Evolutionary conservation across 2,888 invertebrate genomes (phyloP).

Genomic region (Hypolimnas misippus): DNA sequence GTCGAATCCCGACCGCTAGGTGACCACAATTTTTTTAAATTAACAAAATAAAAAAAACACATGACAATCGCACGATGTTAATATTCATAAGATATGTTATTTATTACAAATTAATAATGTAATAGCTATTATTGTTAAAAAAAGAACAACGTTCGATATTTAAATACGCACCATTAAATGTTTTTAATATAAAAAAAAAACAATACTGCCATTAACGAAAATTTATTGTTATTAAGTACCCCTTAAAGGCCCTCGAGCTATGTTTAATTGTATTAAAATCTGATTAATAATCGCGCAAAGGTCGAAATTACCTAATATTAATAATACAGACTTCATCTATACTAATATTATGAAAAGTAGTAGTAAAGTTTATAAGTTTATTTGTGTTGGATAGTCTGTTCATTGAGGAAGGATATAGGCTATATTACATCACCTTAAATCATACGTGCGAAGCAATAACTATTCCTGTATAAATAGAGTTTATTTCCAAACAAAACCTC

Average conservation of each 20-base stretch:
- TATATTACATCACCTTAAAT: too few relatives aligned
- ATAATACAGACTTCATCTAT: neutral
- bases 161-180: neutral
- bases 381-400: too few relatives aligned
- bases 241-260: slow-evolving; percentile 24
- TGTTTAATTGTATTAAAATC: slow-evolving; percentile 29
- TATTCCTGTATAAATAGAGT: neutral
- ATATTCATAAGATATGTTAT: too few relatives aligned
- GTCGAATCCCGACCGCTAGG: too few relatives aligned
- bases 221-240: slow-evolving; percentile 5
- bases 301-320: neutral
- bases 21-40: too few relatives aligned
- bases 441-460: too few relatives aligned
- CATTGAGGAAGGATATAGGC: too few relatives aligned
- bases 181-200: neutral
- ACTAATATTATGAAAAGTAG: too few relatives aligned
- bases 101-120: too few relatives aligned
- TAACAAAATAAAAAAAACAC: too few relatives aligned
- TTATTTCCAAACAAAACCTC: neutral
- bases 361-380: too few relatives aligned
- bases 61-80: too few relatives aligned
- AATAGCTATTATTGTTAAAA: neutral
- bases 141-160: neutral
- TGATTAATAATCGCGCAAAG: slow-evolving; percentile 15
- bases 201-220: neutral